phyloP scores from a whole-genome alignment of 2,888 invertebrate species.

The Notodonta ziczac region DNA sequence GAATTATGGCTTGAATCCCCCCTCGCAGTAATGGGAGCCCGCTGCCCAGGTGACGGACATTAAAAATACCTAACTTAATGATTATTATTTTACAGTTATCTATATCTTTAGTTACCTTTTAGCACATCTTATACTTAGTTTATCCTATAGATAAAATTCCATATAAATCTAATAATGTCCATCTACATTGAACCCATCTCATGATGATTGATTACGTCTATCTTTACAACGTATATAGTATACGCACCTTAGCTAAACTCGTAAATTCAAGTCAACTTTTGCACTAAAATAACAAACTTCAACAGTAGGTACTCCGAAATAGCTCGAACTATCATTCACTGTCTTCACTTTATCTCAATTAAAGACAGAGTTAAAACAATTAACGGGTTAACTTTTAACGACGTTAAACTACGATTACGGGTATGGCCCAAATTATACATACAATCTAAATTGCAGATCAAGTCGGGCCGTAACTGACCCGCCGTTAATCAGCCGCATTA shows the following conservation, averaged over 20 bases:
- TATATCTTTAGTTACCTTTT: too few relatives aligned
- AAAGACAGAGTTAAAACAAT: neutral
- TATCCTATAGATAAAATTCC: too few relatives aligned
- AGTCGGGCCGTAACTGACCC: neutral
- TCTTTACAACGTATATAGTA: neutral
- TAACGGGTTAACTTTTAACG: conserved; percentile 1
- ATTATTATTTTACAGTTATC: too few relatives aligned
- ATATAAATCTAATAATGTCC: too few relatives aligned
- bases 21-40: too few relatives aligned
- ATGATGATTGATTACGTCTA: neutral
- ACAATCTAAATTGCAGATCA: conserved; percentile 1
- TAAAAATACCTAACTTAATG: too few relatives aligned
- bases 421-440: neutral
- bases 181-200: too few relatives aligned
- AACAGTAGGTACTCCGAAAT: neutral
- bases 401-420: neutral
- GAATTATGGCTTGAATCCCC: too few relatives aligned
- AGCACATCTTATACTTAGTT: too few relatives aligned
- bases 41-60: too few relatives aligned
- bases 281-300: neutral
- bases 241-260: neutral
- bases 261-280: neutral
- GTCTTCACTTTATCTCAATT: neutral
- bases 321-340: conserved; percentile 1
- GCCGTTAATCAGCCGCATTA: neutral